phyloP scores from a whole-genome alignment of 1,140 invertebrate species.

The Lepidurus couesii region DNA sequence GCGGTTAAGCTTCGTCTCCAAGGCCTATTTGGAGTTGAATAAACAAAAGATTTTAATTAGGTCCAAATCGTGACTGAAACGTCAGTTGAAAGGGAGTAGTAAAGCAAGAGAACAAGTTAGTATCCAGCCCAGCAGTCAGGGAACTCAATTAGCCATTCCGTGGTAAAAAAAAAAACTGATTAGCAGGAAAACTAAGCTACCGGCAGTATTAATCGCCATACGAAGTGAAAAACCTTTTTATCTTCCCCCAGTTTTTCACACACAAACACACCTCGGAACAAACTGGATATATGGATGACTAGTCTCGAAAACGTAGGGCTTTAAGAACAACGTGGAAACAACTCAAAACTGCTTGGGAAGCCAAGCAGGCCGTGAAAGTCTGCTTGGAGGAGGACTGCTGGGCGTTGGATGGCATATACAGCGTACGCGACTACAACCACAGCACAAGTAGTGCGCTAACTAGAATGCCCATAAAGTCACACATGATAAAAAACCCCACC shows the following conservation, averaged over 20 bases:
- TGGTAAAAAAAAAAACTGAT: not conserved
- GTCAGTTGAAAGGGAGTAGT: not conserved
- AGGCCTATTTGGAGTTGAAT: conserved; percentile 21
- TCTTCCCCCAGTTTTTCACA: not conserved
- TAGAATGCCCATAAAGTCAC: conserved; percentile 33
- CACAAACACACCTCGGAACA: not conserved
- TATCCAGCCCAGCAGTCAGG: conserved; percentile 20
- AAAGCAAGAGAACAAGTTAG: conserved; percentile 5
- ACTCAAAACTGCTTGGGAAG: conserved; percentile 3
- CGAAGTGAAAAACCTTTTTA: not conserved
- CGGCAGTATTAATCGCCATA: not conserved
- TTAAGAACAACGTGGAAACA: not conserved
- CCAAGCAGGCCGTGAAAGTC: conserved; percentile 20
- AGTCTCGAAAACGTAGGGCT: not conserved
- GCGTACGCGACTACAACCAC: conserved; percentile 24
- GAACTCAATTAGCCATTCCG: conserved; percentile 27
- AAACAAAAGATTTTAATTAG: not conserved
- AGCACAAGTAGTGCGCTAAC: conserved; percentile 35
- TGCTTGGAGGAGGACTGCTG: not conserved
- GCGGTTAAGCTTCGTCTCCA: conserved; percentile 29
- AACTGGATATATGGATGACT: not conserved
- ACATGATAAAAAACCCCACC: conserved; percentile 31
- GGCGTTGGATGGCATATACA: conserved; percentile 24
- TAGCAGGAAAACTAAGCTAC: not conserved
- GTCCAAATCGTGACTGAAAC: not conserved